Evolutionary conservation across 2,888 invertebrate genomes (phyloP).

Genomic region (Pharmacophagus antenor): DNA sequence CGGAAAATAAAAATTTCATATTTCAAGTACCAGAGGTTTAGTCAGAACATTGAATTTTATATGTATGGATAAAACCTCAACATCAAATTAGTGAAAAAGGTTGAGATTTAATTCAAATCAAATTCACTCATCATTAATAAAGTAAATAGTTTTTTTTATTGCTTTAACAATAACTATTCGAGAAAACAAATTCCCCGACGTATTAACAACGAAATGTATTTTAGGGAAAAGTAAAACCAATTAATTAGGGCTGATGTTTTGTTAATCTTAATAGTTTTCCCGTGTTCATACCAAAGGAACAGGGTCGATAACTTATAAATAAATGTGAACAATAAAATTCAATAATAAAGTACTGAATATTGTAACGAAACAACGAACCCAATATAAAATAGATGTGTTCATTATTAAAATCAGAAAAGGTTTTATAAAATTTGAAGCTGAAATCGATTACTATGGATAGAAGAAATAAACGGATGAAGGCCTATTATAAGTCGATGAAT

Average conservation of each 20-base stretch:
- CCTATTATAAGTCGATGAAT: conserved; percentile 16
- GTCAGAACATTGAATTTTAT: no score
- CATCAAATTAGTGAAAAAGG: not conserved
- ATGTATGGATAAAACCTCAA: not conserved
- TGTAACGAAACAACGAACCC: no score
- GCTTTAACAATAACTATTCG: not conserved
- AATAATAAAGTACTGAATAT: no score
- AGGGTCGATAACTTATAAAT: no score
- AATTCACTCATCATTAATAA: not conserved
- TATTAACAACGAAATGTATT: not conserved
- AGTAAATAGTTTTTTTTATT: no score
- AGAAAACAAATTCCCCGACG: not conserved
- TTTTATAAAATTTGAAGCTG: not conserved
- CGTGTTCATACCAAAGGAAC: no score
- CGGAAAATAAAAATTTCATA: no score
- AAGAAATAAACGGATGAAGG: not conserved
- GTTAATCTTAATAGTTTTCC: no score
- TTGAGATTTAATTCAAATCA: not conserved
- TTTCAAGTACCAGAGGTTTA: no score
- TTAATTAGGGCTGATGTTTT: no score
- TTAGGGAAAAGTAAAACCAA: not conserved
- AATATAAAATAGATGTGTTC: no score
- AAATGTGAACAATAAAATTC: no score
- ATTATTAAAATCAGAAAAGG: not conserved
- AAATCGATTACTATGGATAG: not conserved